Evolutionary conservation across 1,140 invertebrate genomes (phyloP).

Genomic region (Heliconius congener): DNA sequence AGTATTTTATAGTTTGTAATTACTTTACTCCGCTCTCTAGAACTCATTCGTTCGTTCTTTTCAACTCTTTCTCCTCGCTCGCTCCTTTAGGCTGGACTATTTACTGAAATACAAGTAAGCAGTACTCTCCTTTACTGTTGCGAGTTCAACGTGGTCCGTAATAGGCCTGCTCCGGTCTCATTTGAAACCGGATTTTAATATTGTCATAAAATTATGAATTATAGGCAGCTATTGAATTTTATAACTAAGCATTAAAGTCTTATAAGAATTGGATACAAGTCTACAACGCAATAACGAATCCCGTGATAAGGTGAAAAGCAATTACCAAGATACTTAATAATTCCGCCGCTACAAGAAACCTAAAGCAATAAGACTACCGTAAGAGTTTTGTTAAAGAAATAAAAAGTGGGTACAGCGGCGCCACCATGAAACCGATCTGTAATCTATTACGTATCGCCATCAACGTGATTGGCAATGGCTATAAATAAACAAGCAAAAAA

Average conservation of each 20-base stretch:
- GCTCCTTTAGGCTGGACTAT: too few species aligned
- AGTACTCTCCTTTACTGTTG: too few species aligned
- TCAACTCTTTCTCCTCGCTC: too few species aligned
- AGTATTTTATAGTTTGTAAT: too few species aligned
- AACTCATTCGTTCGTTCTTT: too few species aligned
- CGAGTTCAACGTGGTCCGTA: not conserved
- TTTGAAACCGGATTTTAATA: not conserved
- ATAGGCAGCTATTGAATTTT: conserved; percentile 6
- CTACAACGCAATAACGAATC: not conserved
- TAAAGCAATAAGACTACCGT: conserved; percentile 14
- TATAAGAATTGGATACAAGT: conserved; percentile 7
- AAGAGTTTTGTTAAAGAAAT: conserved; percentile 19
- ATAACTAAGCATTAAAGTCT: not conserved
- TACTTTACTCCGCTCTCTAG: too few species aligned
- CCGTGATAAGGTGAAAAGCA: conserved; percentile 10
- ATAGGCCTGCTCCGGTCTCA: not conserved
- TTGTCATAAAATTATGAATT: conserved; percentile 4
- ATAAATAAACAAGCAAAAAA: conserved; percentile 29
- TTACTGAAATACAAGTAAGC: too few species aligned
- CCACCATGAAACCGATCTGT: conserved; percentile 30
- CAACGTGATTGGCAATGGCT: conserved; percentile 28
- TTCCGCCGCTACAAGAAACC: conserved; percentile 5
- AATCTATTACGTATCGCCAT: conserved; percentile 29
- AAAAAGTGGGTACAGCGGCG: conserved; percentile 17
- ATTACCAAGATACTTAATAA: conserved; percentile 7